Evolutionary conservation across 35 echinoderm and acorn worm species (phyloP).

Genomic region (Apostichopus parvimensis): DNA sequence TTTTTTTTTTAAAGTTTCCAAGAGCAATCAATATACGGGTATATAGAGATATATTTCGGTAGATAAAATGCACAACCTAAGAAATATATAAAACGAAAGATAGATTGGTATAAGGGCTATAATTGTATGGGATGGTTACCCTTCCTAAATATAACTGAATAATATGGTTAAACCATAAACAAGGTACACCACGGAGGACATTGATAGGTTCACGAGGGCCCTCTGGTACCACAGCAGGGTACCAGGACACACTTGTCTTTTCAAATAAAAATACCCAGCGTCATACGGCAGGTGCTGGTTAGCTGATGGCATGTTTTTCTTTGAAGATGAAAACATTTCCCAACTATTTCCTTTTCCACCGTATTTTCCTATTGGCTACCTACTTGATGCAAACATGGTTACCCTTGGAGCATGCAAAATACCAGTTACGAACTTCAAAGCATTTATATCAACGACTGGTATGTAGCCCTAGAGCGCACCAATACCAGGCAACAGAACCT

Average conservation of each 20-base stretch:
- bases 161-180: neutral
- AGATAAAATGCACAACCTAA: no score
- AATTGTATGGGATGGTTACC: no score
- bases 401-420: neutral
- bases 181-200: neutral
- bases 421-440: neutral
- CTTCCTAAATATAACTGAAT: no score
- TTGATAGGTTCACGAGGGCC: neutral
- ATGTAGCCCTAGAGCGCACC: neutral
- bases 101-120: no score
- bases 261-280: conserved; percentile 2
- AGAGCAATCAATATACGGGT: no score
- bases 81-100: no score
- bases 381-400: conserved; percentile 2
- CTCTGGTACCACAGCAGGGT: neutral
- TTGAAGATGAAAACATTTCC: neutral
- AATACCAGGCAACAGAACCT: neutral
- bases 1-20: no score
- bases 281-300: neutral
- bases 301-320: conserved; percentile 11
- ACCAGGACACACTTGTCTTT: neutral
- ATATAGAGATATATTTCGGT: no score
- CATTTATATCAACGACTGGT: neutral
- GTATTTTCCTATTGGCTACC: neutral
- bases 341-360: neutral